phyloP scores from a whole-genome alignment of 2,797 vertebrate species.

The Mus caroli region DNA sequence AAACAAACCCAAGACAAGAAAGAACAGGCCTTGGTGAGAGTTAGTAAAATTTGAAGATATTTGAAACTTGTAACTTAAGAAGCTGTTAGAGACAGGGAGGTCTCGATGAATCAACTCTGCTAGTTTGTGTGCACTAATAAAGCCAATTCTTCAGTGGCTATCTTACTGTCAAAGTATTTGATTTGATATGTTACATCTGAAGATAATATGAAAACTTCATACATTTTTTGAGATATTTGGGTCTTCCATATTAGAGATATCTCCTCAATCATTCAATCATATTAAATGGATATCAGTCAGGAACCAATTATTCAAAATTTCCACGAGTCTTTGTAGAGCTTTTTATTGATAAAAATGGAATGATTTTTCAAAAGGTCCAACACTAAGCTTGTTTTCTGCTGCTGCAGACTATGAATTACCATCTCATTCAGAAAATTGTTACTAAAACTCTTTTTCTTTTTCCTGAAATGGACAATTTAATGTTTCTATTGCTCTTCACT shows the following conservation, averaged over 20 bases:
- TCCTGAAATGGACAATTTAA: conserved; percentile 46
- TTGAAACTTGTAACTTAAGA: neutral
- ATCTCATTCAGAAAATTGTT: neutral
- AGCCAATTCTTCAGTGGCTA: neutral
- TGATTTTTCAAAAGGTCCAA: conserved; percentile 59
- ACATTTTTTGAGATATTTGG: conserved; percentile 62
- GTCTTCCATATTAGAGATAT: conserved; percentile 77
- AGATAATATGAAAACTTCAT: conserved; percentile 45
- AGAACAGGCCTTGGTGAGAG: neutral
- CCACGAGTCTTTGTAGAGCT: conserved; percentile 67
- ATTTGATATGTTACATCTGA: conserved; percentile 34
- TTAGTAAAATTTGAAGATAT: too few species aligned
- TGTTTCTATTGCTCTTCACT: conserved; percentile 41
- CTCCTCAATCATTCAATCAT: conserved; percentile 74
- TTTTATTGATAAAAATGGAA: conserved; percentile 47
- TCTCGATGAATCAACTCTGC: neutral
- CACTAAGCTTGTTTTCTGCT: conserved; percentile 16
- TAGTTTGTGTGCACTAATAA: neutral
- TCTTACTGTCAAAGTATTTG: neutral
- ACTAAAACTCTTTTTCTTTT: neutral
- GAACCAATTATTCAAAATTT: conserved; percentile 80
- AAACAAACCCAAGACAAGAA: neutral
- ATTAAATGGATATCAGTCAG: conserved; percentile 78
- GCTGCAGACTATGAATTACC: neutral
- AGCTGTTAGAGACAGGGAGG: neutral